Evolutionary conservation across 2,113 vertebrate genomes (phyloP), one percentile per base, ranked within the genome.

Genomic region (Oenanthe oenanthe): DNA sequence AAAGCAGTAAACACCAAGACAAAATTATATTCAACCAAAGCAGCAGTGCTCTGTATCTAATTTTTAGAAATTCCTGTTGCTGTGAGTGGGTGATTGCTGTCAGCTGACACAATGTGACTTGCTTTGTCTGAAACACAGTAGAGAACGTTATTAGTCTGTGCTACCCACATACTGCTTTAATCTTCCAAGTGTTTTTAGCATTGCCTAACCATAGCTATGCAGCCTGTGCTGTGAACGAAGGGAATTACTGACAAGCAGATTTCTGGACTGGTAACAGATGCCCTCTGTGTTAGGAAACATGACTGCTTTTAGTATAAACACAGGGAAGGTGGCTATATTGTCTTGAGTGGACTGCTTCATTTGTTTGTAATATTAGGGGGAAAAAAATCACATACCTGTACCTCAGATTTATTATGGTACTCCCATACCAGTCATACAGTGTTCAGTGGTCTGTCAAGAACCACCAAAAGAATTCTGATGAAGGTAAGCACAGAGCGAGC

Each of bases 121-220:
- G 73, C 73, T 95, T 89, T 93, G 67, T 89, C 57, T 91, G 70
- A 89, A 94, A 34, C 54, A 38, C 32, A 77, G 56, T 25, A 51
- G 54, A 82, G 81, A 88, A 74, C 4, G 29, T 62, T 94, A 63
- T 86, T 86, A 54, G 29, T 61, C 47, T 93, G 4, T 76, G 51
- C 67, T 94, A 87, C 91, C 91, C 79, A 94, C 77, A 4, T 61
- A 29, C 25, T 70, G 5, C 77, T 87, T 61, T 42, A 78, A 53
- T 82, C 42, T 93, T 92, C 19, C 32, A 36, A 93, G 61, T 63
- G 53, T 77, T 89, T 78, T 87, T 65, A 73, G 48, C 45, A 29
- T 86, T 87, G 83, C 34, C 43, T 82, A 89, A 76, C 45, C 42
- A 9, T 45, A 50, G 57, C 68, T 78, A 4, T 17, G 57, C 50